phyloP scores from a whole-genome alignment of 1,140 invertebrate species.

The Lepidurus packardi region DNA sequence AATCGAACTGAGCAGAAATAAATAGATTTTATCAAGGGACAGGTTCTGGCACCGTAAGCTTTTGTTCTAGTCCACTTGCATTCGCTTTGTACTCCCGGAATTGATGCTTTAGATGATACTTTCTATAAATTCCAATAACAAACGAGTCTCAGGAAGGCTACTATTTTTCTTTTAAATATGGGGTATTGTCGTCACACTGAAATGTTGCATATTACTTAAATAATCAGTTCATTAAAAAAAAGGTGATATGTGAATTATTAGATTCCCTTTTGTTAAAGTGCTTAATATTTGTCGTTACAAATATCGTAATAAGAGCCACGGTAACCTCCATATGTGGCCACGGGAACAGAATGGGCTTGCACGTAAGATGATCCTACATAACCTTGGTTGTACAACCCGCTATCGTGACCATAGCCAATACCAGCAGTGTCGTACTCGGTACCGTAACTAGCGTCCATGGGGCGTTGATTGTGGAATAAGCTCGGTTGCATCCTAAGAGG shows the following conservation, averaged over 20 bases:
- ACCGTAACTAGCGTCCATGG: not conserved
- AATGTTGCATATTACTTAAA: not conserved
- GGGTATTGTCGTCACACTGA: too few species aligned
- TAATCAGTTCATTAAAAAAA: not conserved
- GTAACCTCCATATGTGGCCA: not conserved
- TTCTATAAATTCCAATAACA: not conserved
- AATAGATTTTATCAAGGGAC: too few species aligned
- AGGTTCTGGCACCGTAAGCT: not conserved
- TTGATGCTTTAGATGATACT: not conserved
- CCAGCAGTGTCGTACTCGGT: not conserved
- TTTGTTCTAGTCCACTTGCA: not conserved
- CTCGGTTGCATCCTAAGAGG: not conserved
- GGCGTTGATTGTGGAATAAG: not conserved
- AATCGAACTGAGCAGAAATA: too few species aligned
- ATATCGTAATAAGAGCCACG: not conserved
- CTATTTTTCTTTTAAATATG: too few species aligned
- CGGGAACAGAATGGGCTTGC: not conserved
- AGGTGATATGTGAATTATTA: not conserved
- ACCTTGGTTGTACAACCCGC: not conserved
- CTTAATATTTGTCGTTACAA: conserved; percentile 12
- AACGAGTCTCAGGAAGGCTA: too few species aligned
- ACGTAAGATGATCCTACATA: not conserved
- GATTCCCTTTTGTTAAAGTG: not conserved
- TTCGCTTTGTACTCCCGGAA: not conserved
- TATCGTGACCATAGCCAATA: not conserved